phyloP scores from a whole-genome alignment of 2,888 invertebrate genomes.

The Amphiduros pacificus region DNA sequence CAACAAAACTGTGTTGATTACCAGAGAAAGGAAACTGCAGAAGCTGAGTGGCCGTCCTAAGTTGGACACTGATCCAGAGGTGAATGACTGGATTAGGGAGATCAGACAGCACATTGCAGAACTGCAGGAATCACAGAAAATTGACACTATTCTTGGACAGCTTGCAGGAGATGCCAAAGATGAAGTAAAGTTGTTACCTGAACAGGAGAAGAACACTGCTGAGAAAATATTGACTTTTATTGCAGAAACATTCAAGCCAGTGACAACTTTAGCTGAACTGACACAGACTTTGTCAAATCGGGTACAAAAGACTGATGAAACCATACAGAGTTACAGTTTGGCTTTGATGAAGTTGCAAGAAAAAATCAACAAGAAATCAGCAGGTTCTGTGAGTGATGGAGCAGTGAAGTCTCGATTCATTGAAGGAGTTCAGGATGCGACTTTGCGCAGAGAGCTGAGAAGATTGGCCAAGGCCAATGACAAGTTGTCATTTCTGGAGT shows the following conservation, averaged over 20 bases:
- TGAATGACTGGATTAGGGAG: background rate
- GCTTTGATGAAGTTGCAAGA: background rate
- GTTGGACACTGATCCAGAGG: background rate
- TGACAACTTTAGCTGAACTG: background rate
- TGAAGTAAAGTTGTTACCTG: background rate
- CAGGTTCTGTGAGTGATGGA: background rate
- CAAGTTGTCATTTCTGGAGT: background rate
- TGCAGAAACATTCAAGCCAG: background rate
- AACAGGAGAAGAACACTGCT: background rate
- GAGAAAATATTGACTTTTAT: background rate
- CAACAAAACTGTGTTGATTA: constrained; percentile 1
- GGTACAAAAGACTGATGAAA: background rate
- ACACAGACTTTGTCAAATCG: background rate
- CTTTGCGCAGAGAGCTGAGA: background rate
- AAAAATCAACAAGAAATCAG: background rate
- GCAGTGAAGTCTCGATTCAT: background rate
- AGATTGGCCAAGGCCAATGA: background rate
- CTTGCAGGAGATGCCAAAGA: background rate
- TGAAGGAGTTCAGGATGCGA: background rate
- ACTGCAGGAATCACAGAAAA: background rate
- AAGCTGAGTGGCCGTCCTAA: background rate
- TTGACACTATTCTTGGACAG: background rate
- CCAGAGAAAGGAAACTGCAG: constrained; percentile 1
- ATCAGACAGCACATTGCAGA: background rate
- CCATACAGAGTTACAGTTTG: background rate